A percentile compares a stretch with the other conserved stretches of the same genome.
Evolutionary conservation across 2,113 vertebrate species (phyloP).

Genomic region (Chunga burmeisteri): DNA sequence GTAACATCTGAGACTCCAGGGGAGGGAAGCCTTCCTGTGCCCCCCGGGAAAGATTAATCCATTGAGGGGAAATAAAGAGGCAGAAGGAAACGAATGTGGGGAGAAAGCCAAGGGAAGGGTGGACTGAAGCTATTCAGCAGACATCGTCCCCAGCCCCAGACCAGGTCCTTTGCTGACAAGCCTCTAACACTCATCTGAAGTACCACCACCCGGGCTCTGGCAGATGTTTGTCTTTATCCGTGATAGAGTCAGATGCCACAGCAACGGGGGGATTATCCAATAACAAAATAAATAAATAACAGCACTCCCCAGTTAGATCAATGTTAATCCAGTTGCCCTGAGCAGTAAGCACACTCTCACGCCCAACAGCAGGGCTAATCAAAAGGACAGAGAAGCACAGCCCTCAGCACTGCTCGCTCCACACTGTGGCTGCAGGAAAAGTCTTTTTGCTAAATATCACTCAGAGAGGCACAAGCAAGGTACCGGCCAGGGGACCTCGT

Average conservation of each 20-base stretch:
- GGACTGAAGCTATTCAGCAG: not conserved
- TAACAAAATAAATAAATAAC: constrained; percentile 49
- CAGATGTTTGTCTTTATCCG: not conserved
- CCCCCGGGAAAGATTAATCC: not conserved
- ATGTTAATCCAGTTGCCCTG: constrained; percentile 45
- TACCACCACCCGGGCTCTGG: not conserved
- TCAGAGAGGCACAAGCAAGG: not conserved
- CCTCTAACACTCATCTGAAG: not conserved
- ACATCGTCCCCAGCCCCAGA: not conserved
- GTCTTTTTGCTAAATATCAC: not conserved
- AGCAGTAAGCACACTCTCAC: not conserved
- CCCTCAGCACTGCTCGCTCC: accelerated
- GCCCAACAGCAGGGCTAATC: constrained; percentile 10
- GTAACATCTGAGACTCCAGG: not conserved
- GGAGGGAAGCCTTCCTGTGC: not conserved
- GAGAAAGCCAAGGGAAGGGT: not conserved
- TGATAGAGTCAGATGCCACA: constrained; percentile 1
- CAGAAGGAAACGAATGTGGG: not conserved
- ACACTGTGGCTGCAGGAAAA: accelerated
- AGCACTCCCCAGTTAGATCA: constrained; percentile 23
- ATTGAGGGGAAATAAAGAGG: not conserved
- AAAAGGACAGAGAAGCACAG: not conserved
- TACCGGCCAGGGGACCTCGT: accelerated
- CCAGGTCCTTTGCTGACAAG: not conserved
- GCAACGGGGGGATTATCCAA: constrained; percentile 39